Conservation (phyloP, 2,888 invertebrate genomes). For the Lasioglossum zephyrum region DNA sequence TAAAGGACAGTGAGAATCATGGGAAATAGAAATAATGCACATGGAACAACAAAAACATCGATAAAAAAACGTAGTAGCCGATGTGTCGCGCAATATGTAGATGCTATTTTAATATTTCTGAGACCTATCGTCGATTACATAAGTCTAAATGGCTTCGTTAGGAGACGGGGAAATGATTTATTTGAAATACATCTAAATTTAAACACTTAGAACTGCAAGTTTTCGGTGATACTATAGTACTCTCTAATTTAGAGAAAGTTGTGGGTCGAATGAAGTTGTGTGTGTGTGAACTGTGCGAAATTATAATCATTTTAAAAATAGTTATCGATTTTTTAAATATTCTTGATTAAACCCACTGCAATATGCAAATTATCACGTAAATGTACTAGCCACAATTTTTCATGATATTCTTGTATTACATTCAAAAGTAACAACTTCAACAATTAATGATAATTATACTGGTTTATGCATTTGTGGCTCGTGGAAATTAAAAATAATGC, state of each 20-base stretch:
- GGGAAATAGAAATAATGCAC: not conserved
- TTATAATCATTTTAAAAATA: not conserved
- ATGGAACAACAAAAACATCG: not conserved
- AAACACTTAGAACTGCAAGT: not conserved
- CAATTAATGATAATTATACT: not conserved
- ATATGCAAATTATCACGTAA: not conserved
- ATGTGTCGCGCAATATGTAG: not conserved
- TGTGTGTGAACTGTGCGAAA: too few relatives aligned
- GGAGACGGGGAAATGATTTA: not conserved
- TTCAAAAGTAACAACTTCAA: not conserved
- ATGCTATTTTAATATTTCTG: constrained; percentile 2
- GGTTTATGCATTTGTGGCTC: too few relatives aligned
- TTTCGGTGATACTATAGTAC: not conserved
- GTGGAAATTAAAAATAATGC: too few relatives aligned
- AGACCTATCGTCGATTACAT: constrained; percentile 3
- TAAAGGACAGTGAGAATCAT: not conserved
- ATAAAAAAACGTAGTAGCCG: not conserved
- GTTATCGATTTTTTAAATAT: not conserved
- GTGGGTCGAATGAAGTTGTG: not conserved
- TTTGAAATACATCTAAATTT: not conserved
- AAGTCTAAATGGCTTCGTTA: not conserved
- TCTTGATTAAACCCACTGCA: not conserved
- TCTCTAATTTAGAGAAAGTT: not conserved
- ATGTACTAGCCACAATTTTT: not conserved
- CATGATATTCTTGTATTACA: not conserved